Evolutionary conservation across 2,888 invertebrate genomes (phyloP), one percentile per base, ranked within the genome.

Genomic region (Saturnia pavonia): DNA sequence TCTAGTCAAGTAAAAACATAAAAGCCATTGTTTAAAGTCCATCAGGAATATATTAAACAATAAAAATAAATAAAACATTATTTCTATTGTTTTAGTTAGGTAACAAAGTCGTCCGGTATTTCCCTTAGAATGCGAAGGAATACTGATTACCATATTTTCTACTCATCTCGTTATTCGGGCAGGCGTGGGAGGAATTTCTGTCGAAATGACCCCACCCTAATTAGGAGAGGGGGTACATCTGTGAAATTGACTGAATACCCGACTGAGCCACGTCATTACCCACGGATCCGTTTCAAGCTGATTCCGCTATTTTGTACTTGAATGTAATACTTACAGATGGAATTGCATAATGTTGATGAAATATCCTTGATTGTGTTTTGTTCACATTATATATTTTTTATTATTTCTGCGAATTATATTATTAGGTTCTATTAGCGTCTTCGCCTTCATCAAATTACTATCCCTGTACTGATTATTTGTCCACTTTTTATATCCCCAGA

Each of bases 201-300:
- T 16, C 63, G 63, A 63, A 57, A 63, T 63, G 63, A 63, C 63
- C 63, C 60, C 63, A 63, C 63, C 63, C 63, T 40, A 63, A 63
- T 63, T 63, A 63, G 63, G 22, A 16, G 57, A n/a, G 34, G 73
- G 67, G 71, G 70, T 74, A 76, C 75, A 77, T 78, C 77, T 79
- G 75, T 73, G 76, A 77, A 78, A 80, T 77, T 75, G 78, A 78
- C 74, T 74, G 78, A 77, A 74, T 72, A 71, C 72, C 76, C 70
- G 72, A 76, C 71, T 69, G 70, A 71, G 73, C 70, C 67, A 63
- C 63, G 63, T 40, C 63, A 63, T 63, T 63, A 63, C 40, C 40
- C 57, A 19, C 63, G 63, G 63, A 40, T 63, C 63, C 40, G 63
- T 63, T 63, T 63, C 63, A 16, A 40, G 63, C 63, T 63, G 63